These are phyloP conservation scores for Camponotus floridanus DNA, from an alignment of 1,140 invertebrate species.

Conservation along the genomic window DNA sequence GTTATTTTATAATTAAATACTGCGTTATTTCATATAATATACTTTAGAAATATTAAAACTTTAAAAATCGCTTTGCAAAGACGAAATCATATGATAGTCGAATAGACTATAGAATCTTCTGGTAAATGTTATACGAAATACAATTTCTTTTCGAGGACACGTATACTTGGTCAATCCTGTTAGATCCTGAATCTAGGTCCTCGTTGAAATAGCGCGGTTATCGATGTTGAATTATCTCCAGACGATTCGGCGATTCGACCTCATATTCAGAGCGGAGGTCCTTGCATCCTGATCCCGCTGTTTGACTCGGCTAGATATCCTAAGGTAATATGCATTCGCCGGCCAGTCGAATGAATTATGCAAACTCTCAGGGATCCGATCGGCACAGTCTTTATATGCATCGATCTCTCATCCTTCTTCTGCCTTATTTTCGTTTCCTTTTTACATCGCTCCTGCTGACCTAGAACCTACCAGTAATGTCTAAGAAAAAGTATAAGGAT, in stretches of 20 bases:
- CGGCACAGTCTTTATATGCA: slow-evolving; percentile 75
- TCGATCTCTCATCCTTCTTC: slow-evolving; percentile 71
- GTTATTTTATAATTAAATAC: background rate
- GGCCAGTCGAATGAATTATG: slow-evolving; percentile 78
- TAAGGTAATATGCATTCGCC: slow-evolving; percentile 77
- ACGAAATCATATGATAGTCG: background rate
- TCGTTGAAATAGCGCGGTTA: slow-evolving; percentile 67
- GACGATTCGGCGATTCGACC: slow-evolving; percentile 76
- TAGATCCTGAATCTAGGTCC: slow-evolving; percentile 66
- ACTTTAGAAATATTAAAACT: background rate
- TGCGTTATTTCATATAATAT: background rate
- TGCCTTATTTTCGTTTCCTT: slow-evolving; percentile 42
- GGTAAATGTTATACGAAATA: slow-evolving; percentile 49
- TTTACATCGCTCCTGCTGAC: slow-evolving; percentile 72
- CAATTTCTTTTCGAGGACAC: slow-evolving; percentile 4
- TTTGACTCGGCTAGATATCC: slow-evolving; percentile 73
- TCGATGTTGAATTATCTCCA: slow-evolving; percentile 74
- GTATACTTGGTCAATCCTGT: slow-evolving; percentile 20
- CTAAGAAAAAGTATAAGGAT: background rate
- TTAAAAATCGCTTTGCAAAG: background rate
- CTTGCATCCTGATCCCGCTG: slow-evolving; percentile 74
- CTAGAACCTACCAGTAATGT: slow-evolving; percentile 65
- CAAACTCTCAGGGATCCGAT: slow-evolving; percentile 73
- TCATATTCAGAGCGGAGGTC: slow-evolving; percentile 77
- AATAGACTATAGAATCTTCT: background rate